Conservation (phyloP, 2,113 vertebrate species). For the Aplodontia rufa region DNA sequence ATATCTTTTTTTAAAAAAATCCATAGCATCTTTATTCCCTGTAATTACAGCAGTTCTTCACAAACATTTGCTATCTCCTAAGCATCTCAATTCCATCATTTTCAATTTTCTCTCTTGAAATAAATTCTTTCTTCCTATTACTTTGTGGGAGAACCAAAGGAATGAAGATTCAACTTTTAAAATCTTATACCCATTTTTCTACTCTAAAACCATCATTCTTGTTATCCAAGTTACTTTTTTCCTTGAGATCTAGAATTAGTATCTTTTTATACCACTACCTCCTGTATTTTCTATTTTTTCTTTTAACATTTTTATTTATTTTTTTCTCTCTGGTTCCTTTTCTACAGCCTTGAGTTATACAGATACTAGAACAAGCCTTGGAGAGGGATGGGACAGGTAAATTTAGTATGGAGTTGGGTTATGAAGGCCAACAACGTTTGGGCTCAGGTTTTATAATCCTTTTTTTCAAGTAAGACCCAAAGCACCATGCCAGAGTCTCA, state of each 20-base stretch:
- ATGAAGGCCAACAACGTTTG: fast-evolving
- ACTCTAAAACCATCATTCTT: neutral
- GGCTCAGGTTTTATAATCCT: neutral
- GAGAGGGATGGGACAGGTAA: neutral
- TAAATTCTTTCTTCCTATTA: neutral
- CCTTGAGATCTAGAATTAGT: neutral
- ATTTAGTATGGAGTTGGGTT: fast-evolving
- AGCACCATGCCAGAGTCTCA: neutral
- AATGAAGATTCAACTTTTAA: neutral
- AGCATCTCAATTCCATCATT: neutral
- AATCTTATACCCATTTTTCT: neutral
- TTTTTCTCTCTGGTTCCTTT: neutral
- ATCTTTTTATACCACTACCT: neutral
- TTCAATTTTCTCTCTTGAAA: neutral
- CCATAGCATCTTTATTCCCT: neutral
- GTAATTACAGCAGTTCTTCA: neutral
- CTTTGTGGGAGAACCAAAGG: neutral
- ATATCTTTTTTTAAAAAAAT: neutral
- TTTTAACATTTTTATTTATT: neutral
- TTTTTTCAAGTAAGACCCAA: neutral
- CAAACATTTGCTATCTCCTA: neutral
- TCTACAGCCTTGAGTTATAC: neutral
- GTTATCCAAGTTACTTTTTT: neutral
- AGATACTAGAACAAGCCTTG: neutral
- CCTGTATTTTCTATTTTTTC: neutral